Percentiles rank a stretch among this genome's conserved stretches.
phyloP scores from a whole-genome alignment of 2,888 invertebrate species.

The Chirona hameri region DNA sequence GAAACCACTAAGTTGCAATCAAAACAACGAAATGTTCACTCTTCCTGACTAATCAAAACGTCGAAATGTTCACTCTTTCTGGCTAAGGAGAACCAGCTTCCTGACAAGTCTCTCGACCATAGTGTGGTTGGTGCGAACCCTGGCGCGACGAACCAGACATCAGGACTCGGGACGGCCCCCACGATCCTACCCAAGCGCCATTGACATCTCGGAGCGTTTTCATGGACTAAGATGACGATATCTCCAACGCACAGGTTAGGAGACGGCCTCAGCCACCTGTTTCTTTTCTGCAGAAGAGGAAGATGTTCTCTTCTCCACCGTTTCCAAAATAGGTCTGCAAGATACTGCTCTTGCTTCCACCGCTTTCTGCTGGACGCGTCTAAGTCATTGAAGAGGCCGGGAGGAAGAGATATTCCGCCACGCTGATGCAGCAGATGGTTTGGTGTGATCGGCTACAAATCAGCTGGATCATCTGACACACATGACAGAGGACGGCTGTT shows the following conservation, averaged over 20 bases:
- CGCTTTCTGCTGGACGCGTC: neutral
- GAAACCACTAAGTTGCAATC: neutral
- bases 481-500: neutral
- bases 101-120: neutral
- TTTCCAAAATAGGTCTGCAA: slow-evolving; percentile 26
- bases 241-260: neutral
- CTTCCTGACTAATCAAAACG: neutral
- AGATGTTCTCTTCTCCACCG: slow-evolving; percentile 30
- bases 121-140: neutral
- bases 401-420: neutral
- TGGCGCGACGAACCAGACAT: neutral
- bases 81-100: neutral
- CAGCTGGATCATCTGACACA: neutral
- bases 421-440: neutral
- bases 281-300: neutral
- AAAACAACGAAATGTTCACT: neutral
- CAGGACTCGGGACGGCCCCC: neutral
- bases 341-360: neutral
- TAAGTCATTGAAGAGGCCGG: neutral
- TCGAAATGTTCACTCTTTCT: neutral
- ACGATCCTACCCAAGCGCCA: neutral
- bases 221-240: neutral
- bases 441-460: neutral
- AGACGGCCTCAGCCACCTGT: neutral
- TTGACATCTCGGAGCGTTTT: neutral